Evolutionary conservation across 23 tunicate species (phyloP), one percentile per base, ranked within the genome.

Genomic region (Styela clava): DNA sequence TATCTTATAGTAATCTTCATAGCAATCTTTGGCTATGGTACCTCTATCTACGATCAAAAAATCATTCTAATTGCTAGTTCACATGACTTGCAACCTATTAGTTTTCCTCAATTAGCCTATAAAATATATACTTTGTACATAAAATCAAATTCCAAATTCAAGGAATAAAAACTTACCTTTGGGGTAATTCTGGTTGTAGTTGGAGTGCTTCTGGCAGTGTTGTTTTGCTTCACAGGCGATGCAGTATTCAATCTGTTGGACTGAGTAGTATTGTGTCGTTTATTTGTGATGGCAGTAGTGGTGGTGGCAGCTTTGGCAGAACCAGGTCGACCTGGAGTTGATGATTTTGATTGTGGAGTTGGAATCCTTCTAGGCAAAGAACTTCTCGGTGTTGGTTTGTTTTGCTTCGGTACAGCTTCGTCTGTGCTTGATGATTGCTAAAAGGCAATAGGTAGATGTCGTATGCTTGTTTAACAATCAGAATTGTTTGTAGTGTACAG

Each of bases 171-270:
- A n/a, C n/a, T 44, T 27, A 37, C 7, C 24, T 24, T 24, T 26
- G 74, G 73, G 22, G 83, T 27, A 5, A 79, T 31, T 20, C 83
- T 56, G 83, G 69, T 81, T 29, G 85, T 81, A 31, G 85, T 81
- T 2, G 85, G 85, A 33, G 85, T 81, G 51, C 22, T 62, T 62
- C 69, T 78, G 62, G 82, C 23, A 25, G 69, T 24, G 30, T 19
- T 21, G 5, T 61, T 61, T 35, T 61, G 44, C 25, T 25, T 36
- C 31, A 35, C 23, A 2, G 82, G 63, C 3, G 69, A 16, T 3
- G 82, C 23, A 22, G 23, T 34, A n/a, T 27, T 61, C 22, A 24
- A 5, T 9, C 69, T 31, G 3, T 44, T 51, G 2, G 82, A 61
- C 69, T 78, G 78, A 5, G 62, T 16, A 24, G 87, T 62, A 28